These are phyloP conservation scores for Drosophila busckii DNA, from an alignment of 1,140 invertebrate species.

Conservation along the genomic window DNA sequence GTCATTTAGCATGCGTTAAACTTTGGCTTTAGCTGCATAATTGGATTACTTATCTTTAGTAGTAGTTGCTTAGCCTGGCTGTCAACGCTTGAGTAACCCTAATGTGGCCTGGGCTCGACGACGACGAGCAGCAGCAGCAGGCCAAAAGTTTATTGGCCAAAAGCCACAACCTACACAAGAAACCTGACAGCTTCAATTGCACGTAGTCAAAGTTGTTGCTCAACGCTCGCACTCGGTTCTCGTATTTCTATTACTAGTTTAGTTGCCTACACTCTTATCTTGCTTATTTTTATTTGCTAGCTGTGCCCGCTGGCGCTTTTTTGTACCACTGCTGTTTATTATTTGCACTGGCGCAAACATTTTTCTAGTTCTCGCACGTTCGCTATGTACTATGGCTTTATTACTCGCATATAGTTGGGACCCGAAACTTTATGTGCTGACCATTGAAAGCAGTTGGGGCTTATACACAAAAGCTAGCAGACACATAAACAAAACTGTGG, in stretches of 20 bases:
- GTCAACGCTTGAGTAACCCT: conserved; percentile 20
- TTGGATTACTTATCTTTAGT: too few species aligned
- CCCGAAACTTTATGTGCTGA: conserved; percentile 52
- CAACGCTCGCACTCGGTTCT: conserved; percentile 32
- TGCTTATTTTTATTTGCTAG: background rate
- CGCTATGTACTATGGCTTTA: too few species aligned
- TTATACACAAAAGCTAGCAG: conserved; percentile 19
- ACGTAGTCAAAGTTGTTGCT: conserved; percentile 64
- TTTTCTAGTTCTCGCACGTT: conserved; percentile 76
- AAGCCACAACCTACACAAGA: conserved; percentile 60
- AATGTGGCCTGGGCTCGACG: conserved; percentile 36
- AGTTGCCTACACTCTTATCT: conserved; percentile 19
- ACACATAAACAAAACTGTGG: conserved; percentile 52
- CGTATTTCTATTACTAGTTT: conserved; percentile 37
- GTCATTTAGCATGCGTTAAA: too few species aligned
- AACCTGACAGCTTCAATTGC: conserved; percentile 68
- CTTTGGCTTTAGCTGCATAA: too few species aligned
- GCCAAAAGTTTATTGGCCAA: conserved; percentile 67
- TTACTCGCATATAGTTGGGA: conserved; percentile 54
- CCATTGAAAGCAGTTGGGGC: conserved; percentile 38
- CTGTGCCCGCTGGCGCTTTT: conserved; percentile 52
- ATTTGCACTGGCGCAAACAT: conserved; percentile 67
- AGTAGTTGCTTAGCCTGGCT: too few species aligned
- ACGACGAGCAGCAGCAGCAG: conserved; percentile 50
- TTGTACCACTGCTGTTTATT: conserved; percentile 61